phyloP scores from a whole-genome alignment of 2,888 invertebrate genomes.

The Sicus ferrugineus region DNA sequence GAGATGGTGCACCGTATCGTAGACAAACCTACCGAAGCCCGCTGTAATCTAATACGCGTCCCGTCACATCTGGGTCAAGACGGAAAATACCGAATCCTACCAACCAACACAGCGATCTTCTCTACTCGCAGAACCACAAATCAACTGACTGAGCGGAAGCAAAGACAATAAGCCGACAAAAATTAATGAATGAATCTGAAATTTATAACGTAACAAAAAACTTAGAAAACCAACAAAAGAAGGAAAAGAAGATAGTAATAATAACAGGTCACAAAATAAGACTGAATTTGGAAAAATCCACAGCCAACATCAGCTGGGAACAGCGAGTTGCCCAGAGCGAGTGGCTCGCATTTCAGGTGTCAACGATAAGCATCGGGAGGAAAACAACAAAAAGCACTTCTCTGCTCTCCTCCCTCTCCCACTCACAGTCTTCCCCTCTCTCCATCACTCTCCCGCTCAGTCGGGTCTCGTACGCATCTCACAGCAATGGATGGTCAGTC shows the following conservation, averaged over 20 bases:
- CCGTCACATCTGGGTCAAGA: not conserved
- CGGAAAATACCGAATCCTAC: not conserved
- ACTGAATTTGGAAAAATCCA: not conserved
- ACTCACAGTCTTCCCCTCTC: too few species aligned
- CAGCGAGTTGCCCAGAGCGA: slow-evolving; percentile 1
- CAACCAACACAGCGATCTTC: too few species aligned
- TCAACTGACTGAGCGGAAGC: not conserved
- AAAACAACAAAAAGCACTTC: not conserved
- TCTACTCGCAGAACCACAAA: not conserved
- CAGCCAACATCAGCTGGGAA: slow-evolving; percentile 2
- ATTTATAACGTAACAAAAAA: not conserved
- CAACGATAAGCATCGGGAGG: slow-evolving; percentile 31
- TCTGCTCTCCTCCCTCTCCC: not conserved
- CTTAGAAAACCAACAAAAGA: not conserved
- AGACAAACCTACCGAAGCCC: not conserved
- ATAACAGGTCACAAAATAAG: slow-evolving; percentile 7
- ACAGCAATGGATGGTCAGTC: not conserved
- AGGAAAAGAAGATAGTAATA: not conserved
- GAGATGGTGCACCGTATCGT: too few species aligned
- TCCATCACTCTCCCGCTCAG: too few species aligned
- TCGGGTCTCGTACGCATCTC: not conserved
- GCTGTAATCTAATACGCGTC: not conserved
- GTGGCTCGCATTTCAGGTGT: slow-evolving; percentile 26
- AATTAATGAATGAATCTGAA: not conserved
- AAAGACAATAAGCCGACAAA: not conserved